Evolutionary conservation across 92 coral and sea anemone species (phyloP).

Genomic region (Pocillopora grandis): DNA sequence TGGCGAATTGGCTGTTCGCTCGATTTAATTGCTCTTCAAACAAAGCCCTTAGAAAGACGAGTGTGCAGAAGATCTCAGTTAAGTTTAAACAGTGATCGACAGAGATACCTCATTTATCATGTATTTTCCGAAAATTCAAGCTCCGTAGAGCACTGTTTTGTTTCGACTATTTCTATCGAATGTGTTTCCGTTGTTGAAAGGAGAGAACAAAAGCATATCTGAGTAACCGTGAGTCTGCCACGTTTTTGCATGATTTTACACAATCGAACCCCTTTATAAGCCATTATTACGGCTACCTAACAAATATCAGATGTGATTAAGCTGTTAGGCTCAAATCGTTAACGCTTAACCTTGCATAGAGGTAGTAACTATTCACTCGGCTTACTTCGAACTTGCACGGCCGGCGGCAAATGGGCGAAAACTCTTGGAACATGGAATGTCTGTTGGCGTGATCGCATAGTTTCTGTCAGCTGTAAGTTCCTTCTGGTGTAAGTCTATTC

Average conservation of each 20-base stretch:
- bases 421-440: too few relatives aligned
- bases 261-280: not conserved
- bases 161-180: not conserved
- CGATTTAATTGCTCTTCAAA: not conserved
- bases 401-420: too few relatives aligned
- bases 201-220: not conserved
- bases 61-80: not conserved
- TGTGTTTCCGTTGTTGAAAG: slow-evolving; percentile 25
- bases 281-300: not conserved
- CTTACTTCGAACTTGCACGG: too few relatives aligned
- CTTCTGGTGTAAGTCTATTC: too few relatives aligned
- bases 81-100: not conserved
- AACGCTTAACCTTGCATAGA: too few relatives aligned
- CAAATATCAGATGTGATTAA: not conserved
- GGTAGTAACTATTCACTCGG: too few relatives aligned
- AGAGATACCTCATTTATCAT: not conserved
- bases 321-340: not conserved
- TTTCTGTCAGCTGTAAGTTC: too few relatives aligned
- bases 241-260: not conserved
- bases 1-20: not conserved
- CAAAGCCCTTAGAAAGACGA: not conserved
- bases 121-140: not conserved
- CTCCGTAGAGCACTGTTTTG: not conserved
- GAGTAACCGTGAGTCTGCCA: not conserved
- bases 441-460: too few relatives aligned